These are phyloP conservation scores for Pungitius pungitius DNA, from an alignment of 2,113 vertebrate species.

Conservation along the genomic window DNA sequence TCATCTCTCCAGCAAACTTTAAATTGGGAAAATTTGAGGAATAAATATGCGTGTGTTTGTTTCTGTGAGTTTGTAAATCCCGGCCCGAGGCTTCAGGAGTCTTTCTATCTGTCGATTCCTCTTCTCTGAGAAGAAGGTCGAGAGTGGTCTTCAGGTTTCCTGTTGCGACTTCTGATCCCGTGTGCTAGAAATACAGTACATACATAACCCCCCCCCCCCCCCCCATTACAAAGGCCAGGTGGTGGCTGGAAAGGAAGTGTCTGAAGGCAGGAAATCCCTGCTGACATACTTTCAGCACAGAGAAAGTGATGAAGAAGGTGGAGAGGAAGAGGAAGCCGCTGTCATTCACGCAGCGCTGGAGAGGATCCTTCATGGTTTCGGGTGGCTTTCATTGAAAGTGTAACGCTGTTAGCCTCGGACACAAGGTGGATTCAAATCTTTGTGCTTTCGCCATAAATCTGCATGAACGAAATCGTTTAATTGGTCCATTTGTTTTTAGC, in stretches of 20 bases:
- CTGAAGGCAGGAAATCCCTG: conserved; percentile 78
- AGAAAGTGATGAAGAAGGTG: conserved; percentile 60
- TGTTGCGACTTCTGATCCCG: conserved; percentile 42
- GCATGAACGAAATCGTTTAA: too few relatives aligned
- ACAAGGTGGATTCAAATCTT: too few relatives aligned
- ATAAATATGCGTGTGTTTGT: conserved; percentile 62
- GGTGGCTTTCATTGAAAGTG: neutral
- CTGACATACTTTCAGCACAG: conserved; percentile 78
- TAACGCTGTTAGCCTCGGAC: too few relatives aligned
- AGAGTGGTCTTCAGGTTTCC: conserved; percentile 29
- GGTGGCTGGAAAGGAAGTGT: conserved; percentile 57
- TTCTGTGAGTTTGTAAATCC: conserved; percentile 57
- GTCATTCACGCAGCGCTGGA: conserved; percentile 41
- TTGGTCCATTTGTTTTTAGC: neutral
- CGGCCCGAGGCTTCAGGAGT: conserved; percentile 48
- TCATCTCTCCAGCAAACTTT: conserved; percentile 65
- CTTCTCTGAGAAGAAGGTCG: conserved; percentile 5
- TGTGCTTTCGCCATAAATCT: too few relatives aligned
- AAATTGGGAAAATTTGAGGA: conserved; percentile 65
- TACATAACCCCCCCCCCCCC: neutral
- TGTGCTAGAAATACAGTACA: conserved; percentile 27
- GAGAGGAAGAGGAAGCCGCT: conserved; percentile 58
- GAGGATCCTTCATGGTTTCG: conserved; percentile 23
- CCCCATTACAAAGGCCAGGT: conserved; percentile 56
- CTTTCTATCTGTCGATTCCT: conserved; percentile 12